Evolutionary conservation across 2,888 invertebrate species (phyloP).

Genomic region (Elegia similella): DNA sequence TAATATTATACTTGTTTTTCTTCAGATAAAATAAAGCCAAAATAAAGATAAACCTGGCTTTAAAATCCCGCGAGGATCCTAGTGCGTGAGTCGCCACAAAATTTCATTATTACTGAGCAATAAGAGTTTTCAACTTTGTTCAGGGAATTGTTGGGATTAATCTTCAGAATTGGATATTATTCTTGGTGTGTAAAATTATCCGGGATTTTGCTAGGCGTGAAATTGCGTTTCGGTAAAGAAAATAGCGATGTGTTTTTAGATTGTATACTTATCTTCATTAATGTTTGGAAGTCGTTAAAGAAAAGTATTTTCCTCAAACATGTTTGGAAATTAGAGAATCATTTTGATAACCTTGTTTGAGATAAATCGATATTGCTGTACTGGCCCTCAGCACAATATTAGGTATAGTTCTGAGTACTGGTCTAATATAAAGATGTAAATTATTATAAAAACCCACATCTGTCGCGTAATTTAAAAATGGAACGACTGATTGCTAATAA

Average conservation of each 20-base stretch:
- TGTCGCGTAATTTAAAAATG: too few relatives aligned
- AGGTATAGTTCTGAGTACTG: too few relatives aligned
- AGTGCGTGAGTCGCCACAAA: slow-evolving; percentile 3
- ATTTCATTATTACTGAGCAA: slow-evolving; percentile 1
- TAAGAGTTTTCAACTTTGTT: slow-evolving; percentile 4
- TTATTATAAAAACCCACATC: too few relatives aligned
- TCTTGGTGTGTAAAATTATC: slow-evolving; percentile 8
- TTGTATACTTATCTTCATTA: not conserved
- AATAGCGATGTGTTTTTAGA: not conserved
- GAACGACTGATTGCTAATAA: too few relatives aligned
- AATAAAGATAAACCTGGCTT: not conserved
- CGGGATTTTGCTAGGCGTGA: slow-evolving; percentile 4
- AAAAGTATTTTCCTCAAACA: too few relatives aligned
- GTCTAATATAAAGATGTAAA: too few relatives aligned
- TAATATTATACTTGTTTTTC: too few relatives aligned
- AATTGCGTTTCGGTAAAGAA: not conserved
- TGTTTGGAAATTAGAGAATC: too few relatives aligned
- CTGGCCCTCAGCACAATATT: too few relatives aligned
- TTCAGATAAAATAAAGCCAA: not conserved
- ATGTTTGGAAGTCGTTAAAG: too few relatives aligned
- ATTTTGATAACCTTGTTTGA: too few relatives aligned
- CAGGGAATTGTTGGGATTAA: slow-evolving; percentile 6
- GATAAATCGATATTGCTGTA: too few relatives aligned
- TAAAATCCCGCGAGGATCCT: not conserved
- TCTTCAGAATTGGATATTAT: slow-evolving; percentile 8